A percentile compares a stretch with the other conserved stretches of the same genome.
Conservation (phyloP, 1,140 invertebrate species). For the Armadillidium nasatum region DNA sequence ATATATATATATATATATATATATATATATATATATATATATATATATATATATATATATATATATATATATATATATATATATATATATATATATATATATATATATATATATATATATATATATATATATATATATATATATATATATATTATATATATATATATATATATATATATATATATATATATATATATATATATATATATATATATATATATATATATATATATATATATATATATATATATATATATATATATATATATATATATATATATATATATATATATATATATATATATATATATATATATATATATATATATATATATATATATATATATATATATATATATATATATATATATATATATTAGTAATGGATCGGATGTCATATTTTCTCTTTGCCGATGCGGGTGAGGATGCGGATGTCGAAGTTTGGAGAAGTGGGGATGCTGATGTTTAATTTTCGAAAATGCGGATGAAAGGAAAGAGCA, state of each 20-base stretch:
- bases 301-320: background rate
- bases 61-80: constrained; percentile 15
- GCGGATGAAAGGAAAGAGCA: too few relatives aligned
- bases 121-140: constrained; percentile 23
- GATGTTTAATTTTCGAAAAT: too few relatives aligned
- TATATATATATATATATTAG: too few relatives aligned
- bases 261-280: background rate
- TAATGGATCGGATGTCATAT: too few relatives aligned
- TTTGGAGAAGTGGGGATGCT: too few relatives aligned
- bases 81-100: constrained; percentile 21
- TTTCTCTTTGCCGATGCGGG: too few relatives aligned
- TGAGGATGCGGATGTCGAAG: too few relatives aligned
- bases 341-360: background rate
- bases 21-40: constrained; percentile 1
- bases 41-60: constrained; percentile 12
- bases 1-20: background rate
- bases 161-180: background rate
- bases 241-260: constrained; percentile 11
- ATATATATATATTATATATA: constrained; percentile 21
- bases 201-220: constrained; percentile 21
- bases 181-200: background rate
- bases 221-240: constrained; percentile 23
- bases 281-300: background rate
- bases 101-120: constrained; percentile 16
- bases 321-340: background rate